phyloP scores from a whole-genome alignment of 35 echinoderm and acorn worm genomes.

The Heliocidaris erythrogramma region DNA sequence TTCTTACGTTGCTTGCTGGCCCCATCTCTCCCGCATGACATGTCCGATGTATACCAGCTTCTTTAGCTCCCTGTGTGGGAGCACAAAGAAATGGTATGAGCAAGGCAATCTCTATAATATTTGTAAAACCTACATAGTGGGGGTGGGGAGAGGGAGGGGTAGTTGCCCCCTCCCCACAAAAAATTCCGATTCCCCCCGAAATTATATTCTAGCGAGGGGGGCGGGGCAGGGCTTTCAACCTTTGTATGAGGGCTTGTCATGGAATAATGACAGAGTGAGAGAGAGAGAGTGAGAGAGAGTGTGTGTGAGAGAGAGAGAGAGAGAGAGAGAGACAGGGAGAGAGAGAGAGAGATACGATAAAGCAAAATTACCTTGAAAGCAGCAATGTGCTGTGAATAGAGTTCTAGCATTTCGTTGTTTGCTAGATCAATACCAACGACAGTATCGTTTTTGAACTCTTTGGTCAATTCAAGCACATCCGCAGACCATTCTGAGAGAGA shows the following conservation, averaged over 20 bases:
- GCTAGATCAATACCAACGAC: slow-evolving; percentile 72
- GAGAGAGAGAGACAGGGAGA: no score
- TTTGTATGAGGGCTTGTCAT: no score
- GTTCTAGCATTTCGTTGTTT: slow-evolving; percentile 53
- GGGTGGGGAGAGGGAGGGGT: no score
- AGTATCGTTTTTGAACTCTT: slow-evolving; percentile 59
- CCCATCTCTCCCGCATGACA: slow-evolving; percentile 75
- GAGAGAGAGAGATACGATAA: neutral
- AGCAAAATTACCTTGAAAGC: slow-evolving; percentile 52
- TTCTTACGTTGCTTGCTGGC: slow-evolving; percentile 54
- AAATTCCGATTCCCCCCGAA: no score
- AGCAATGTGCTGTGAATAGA: slow-evolving; percentile 35
- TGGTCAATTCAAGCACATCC: slow-evolving; percentile 57
- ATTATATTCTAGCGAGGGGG: no score
- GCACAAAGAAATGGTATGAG: no score
- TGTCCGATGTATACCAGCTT: slow-evolving; percentile 60
- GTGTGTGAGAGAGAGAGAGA: neutral
- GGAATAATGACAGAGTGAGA: no score
- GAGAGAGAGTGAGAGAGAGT: no score
- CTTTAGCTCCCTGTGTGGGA: slow-evolving; percentile 55
- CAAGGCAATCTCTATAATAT: no score
- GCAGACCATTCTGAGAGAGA: slow-evolving; percentile 57
- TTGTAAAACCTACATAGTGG: no score
- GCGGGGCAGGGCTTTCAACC: no score
- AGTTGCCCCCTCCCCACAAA: no score